Base-by-base conservation (phyloP, 2,888 invertebrate genomes). In the Mesoligia furuncula region DNA sequence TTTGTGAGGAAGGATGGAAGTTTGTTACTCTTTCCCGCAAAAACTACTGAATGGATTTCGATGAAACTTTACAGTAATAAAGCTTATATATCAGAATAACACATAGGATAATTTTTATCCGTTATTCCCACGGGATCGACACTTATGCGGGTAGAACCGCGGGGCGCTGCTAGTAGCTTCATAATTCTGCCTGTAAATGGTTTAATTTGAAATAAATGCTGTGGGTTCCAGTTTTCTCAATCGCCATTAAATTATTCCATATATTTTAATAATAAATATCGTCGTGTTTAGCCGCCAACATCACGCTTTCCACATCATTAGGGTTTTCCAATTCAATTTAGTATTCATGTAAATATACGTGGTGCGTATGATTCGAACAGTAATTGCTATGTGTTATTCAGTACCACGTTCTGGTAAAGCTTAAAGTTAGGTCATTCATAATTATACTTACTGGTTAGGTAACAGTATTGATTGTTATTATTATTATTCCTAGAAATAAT, bases 301-400 rank as follows among this genome's bases (percentile, higher is more conserved):
- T 15, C 11, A 51, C 20, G 20, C 62, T n/a, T 73, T 72, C 73
- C 61, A 54, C 1, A 17, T 48, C 0, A 31, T 36, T 54, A n/a
- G 20, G 36, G n/a, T n/a, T 75, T 75, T 84, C 61, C 54, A 84
- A 68, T 79, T 70, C 48, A 64, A 80, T 73, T 84, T 71, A 11
- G 13, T 48, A n/a, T 73, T 79, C 48, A 61, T 79, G 75, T 84
- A 36, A 71, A 75, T 57, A 45, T 48, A 3, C n/a, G 57, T 57
- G 7, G 36, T 64, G 36, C 62, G 39, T 45, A 57, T 83, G 61
- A 79, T 67, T 86, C 8, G 13, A 62, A 27, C 84, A 71, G 24
- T 86, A 71, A 86, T 84, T 79, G 80, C 42, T 36, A 15, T 61
- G 20, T 75, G 70, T 84, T 79, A 83, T 73, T 69, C 68, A 59